phyloP scores from a whole-genome alignment of 2,113 vertebrate genomes.

The Chaetops frenatus region DNA sequence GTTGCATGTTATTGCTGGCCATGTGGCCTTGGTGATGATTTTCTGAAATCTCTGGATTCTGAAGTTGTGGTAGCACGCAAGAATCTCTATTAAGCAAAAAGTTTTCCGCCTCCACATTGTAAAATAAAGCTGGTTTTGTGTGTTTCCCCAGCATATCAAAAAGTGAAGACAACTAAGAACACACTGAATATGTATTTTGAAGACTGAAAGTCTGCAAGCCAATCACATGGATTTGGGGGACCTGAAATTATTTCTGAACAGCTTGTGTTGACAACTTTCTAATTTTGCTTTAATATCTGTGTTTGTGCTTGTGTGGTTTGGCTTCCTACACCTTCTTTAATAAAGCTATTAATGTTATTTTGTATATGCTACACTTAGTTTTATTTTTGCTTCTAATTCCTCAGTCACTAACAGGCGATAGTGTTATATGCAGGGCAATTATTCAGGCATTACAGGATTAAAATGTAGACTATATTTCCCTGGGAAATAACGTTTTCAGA shows the following conservation, averaged over 20 bases:
- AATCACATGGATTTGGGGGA: neutral
- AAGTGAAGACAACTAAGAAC: neutral
- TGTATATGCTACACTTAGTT: neutral
- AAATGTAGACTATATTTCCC: neutral
- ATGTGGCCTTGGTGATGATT: neutral
- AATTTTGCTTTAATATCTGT: constrained; percentile 9
- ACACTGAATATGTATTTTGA: neutral
- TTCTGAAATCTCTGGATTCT: neutral
- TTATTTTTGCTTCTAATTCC: neutral
- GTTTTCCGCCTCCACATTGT: neutral
- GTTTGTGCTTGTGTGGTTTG: neutral
- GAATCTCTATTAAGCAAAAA: neutral
- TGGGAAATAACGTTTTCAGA: neutral
- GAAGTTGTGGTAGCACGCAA: neutral
- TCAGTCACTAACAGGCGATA: neutral
- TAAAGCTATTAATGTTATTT: neutral
- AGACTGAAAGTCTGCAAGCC: neutral
- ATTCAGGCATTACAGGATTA: neutral
- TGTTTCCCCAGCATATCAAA: neutral
- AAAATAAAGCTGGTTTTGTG: neutral
- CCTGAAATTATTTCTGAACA: constrained; percentile 9
- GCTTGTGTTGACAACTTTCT: neutral
- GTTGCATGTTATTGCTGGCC: neutral
- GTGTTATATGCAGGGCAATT: neutral
- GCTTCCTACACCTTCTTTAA: neutral